Percentiles rank a stretch among this genome's conserved stretches.
Evolutionary conservation across 2,888 invertebrate species (phyloP).

Genomic region (Isoperla grammatica): DNA sequence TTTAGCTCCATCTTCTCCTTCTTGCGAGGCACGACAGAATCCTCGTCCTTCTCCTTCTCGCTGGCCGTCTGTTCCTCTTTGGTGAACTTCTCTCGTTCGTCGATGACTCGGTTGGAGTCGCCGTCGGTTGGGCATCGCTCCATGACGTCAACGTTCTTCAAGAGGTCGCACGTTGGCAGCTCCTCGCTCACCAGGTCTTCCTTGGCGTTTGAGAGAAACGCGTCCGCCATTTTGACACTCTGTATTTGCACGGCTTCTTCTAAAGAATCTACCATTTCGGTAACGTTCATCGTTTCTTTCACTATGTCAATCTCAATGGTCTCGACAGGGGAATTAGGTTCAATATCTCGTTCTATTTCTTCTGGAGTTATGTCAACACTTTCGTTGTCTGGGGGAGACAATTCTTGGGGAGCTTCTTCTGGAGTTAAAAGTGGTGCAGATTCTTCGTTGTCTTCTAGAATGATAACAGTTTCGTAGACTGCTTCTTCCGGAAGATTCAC

Average conservation of each 20-base stretch:
- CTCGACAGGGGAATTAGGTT: too few relatives aligned
- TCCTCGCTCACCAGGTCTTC: conserved; percentile 45
- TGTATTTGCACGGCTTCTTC: conserved; percentile 4
- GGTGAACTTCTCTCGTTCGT: conserved; percentile 32
- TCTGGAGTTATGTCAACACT: too few relatives aligned
- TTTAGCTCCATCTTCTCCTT: conserved; percentile 50
- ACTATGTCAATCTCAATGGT: too few relatives aligned
- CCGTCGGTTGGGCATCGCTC: background rate
- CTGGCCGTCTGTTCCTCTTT: conserved; percentile 31
- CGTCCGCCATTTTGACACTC: conserved; percentile 49
- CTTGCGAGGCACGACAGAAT: conserved; percentile 46
- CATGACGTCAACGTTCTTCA: background rate
- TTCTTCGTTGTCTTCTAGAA: too few relatives aligned
- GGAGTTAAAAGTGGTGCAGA: too few relatives aligned
- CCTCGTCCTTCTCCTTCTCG: conserved; percentile 44
- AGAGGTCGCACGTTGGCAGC: conserved; percentile 33
- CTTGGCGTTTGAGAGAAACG: conserved; percentile 51
- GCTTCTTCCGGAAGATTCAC: too few relatives aligned
- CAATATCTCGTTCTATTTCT: too few relatives aligned
- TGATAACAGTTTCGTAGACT: too few relatives aligned
- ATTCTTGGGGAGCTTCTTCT: too few relatives aligned
- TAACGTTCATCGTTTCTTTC: too few relatives aligned
- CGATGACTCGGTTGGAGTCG: conserved; percentile 13
- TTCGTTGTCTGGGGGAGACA: too few relatives aligned
- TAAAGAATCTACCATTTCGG: background rate